phyloP scores from a whole-genome alignment of 1,140 invertebrate genomes.

The Euglossa dilemma region DNA sequence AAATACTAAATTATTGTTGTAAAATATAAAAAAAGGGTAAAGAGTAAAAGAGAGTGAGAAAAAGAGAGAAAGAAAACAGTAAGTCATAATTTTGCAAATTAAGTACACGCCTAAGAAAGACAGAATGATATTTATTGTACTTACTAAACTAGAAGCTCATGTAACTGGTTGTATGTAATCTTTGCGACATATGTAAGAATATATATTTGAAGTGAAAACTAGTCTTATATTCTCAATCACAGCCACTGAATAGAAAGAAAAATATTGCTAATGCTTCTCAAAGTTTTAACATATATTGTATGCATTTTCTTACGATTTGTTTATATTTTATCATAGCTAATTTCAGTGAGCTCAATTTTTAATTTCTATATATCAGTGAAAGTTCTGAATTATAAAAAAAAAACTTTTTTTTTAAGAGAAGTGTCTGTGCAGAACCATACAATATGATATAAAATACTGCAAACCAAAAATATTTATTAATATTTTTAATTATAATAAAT shows the following conservation, averaged over 20 bases:
- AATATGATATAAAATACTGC: conserved; percentile 31
- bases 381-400: background rate
- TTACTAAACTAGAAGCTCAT: conserved; percentile 43
- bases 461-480: conserved; percentile 10
- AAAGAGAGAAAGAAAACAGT: background rate
- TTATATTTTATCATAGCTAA: background rate
- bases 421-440: conserved; percentile 54
- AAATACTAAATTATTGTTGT: conserved; percentile 5
- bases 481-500: background rate
- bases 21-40: too few relatives aligned
- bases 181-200: conserved; percentile 51
- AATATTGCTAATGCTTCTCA: conserved; percentile 39
- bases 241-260: conserved; percentile 66
- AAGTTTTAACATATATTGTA: conserved; percentile 10
- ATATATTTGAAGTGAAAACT: conserved; percentile 61
- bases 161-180: conserved; percentile 4
- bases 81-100: conserved; percentile 50
- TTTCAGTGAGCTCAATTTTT: background rate
- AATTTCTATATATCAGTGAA: background rate
- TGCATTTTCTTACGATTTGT: conserved; percentile 27
- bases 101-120: conserved; percentile 55
- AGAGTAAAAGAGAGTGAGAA: background rate
- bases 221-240: conserved; percentile 71
- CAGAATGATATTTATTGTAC: conserved; percentile 37
- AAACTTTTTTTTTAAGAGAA: conserved; percentile 44